Evolutionary conservation across 1,140 invertebrate species (phyloP).

Genomic region (Listronotus oregonensis): DNA sequence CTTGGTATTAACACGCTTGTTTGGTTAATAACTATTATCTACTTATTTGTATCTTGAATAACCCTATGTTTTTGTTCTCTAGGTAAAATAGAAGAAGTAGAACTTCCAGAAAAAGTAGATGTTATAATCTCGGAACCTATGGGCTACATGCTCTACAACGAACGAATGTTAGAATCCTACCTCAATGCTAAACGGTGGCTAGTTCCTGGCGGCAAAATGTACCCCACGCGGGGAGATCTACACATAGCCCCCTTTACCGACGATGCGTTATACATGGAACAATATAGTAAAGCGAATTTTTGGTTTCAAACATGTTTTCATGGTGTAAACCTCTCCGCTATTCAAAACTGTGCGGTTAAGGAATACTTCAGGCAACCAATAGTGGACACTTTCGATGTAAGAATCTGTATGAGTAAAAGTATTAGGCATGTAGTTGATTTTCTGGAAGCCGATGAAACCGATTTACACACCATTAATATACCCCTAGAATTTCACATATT

Average conservation of each 20-base stretch:
- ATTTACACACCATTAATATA: conserved; percentile 95
- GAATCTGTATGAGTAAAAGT: conserved; percentile 96
- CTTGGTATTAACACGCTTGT: too few relatives aligned
- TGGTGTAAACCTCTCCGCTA: conserved; percentile 91
- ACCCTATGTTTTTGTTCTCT: background rate
- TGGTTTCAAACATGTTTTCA: conserved; percentile 99
- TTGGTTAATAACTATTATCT: too few relatives aligned
- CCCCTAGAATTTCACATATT: conserved; percentile 92
- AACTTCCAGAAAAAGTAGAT: conserved; percentile 93
- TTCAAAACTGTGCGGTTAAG: conserved; percentile 90
- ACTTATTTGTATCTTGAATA: too few relatives aligned
- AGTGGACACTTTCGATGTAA: conserved; percentile 98
- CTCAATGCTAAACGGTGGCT: conserved; percentile 99
- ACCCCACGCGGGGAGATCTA: conserved; percentile 93
- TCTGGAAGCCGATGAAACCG: conserved; percentile 87
- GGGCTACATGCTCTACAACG: conserved; percentile 99
- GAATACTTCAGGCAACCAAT: conserved; percentile 99
- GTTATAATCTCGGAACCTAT: conserved; percentile 99
- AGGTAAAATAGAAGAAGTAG: conserved; percentile 95
- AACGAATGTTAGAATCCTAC: conserved; percentile 99
- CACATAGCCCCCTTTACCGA: conserved; percentile 99
- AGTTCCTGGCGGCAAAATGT: conserved; percentile 92
- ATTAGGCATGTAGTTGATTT: conserved; percentile 96
- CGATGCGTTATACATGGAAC: conserved; percentile 97
- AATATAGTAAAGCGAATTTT: conserved; percentile 98